Evolutionary conservation across 2,113 vertebrate genomes (phyloP).

Genomic region (Anolis carolinensis): DNA sequence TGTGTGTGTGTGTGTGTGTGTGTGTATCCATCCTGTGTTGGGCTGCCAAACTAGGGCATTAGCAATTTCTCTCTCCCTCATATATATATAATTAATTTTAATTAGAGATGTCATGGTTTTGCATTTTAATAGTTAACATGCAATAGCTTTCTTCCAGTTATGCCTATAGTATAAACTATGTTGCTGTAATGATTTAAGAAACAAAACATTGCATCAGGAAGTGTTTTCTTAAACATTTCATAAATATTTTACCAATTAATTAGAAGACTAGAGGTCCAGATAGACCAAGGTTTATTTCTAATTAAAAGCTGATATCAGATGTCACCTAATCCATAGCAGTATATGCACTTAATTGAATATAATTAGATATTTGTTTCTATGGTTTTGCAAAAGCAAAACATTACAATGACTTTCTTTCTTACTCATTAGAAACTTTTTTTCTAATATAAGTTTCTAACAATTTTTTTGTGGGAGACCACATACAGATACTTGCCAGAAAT

Average conservation of each 20-base stretch:
- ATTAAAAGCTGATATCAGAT: conserved; percentile 68
- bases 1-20: too few relatives aligned
- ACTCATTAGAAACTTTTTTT: conserved; percentile 38
- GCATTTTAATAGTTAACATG: conserved; percentile 36
- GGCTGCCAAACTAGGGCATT: too few relatives aligned
- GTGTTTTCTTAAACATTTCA: conserved; percentile 64
- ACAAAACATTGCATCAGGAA: conserved; percentile 38
- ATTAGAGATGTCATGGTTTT: conserved; percentile 36
- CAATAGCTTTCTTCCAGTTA: conserved; percentile 40
- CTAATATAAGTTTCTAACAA: conserved; percentile 33
- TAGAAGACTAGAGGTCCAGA: conserved; percentile 60
- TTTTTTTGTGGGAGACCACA: conserved; percentile 20
- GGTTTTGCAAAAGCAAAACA: conserved; percentile 43
- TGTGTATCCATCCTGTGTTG: too few relatives aligned
- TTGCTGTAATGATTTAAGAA: conserved; percentile 40
- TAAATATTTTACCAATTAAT: conserved; percentile 71
- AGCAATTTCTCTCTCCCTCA: too few relatives aligned
- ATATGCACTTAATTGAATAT: conserved; percentile 60
- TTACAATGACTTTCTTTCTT: conserved; percentile 14
- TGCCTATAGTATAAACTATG: conserved; percentile 24
- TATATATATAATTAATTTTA: too few relatives aligned
- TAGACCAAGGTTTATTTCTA: conserved; percentile 67
- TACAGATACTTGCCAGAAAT: conserved; percentile 33
- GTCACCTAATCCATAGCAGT: conserved; percentile 58
- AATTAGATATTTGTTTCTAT: conserved; percentile 59